Evolutionary conservation across 2,113 vertebrate genomes (phyloP).

Genomic region (Antennarius striatus): DNA sequence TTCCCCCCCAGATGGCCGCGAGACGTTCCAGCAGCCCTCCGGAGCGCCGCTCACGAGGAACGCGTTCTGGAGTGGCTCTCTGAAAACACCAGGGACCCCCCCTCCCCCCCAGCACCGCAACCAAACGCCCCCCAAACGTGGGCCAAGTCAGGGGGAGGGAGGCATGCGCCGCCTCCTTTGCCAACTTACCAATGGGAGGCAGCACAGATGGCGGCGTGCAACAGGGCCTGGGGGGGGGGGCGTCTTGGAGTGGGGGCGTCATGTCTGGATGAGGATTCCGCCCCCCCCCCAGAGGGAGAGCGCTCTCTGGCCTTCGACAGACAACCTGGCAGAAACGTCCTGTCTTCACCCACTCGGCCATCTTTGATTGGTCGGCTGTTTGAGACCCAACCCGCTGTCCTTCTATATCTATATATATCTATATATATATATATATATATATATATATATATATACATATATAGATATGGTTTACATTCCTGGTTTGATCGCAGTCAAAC

Average conservation of each 20-base stretch:
- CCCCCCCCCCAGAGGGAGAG: constrained; percentile 59
- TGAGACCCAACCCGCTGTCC: background rate
- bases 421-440: no score
- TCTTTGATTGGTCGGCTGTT: constrained; percentile 56
- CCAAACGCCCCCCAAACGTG: constrained; percentile 25
- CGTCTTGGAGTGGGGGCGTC: constrained; percentile 59
- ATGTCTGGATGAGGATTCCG: constrained; percentile 61
- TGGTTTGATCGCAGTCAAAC: no score
- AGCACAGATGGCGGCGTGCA: constrained; percentile 77
- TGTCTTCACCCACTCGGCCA: constrained; percentile 42
- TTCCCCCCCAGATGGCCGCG: constrained; percentile 81
- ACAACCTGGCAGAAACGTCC: constrained; percentile 49
- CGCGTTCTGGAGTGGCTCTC: constrained; percentile 78
- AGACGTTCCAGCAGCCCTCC: constrained; percentile 80
- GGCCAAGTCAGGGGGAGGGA: constrained; percentile 62
- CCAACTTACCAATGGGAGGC: constrained; percentile 72
- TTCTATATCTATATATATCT: no score
- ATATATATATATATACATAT: no score
- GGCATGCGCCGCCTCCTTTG: constrained; percentile 56
- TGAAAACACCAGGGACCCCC: constrained; percentile 72
- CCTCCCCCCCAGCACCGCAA: constrained; percentile 61
- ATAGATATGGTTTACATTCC: no score
- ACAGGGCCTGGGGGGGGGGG: constrained; percentile 36
- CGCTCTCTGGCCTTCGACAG: constrained; percentile 53
- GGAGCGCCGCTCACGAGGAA: constrained; percentile 77